Percentiles rank a stretch among this genome's conserved stretches.
phyloP scores from a whole-genome alignment of 2,797 vertebrate species.

The Trematomus bernacchii region DNA sequence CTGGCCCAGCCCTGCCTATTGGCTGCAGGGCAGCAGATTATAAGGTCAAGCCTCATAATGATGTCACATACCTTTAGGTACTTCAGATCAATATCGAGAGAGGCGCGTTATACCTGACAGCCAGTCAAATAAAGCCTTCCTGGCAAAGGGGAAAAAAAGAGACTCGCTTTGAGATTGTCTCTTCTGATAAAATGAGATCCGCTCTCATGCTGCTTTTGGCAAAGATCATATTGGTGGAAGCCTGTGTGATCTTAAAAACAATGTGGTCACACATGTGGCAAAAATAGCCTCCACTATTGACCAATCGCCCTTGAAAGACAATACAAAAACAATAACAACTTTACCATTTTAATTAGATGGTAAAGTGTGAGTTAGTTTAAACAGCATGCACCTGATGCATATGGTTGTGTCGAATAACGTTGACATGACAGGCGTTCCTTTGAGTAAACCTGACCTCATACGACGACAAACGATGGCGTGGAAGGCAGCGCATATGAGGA shows the following conservation, averaged over 20 bases:
- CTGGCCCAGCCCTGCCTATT: slow-evolving; percentile 58
- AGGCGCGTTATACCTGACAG: slow-evolving; percentile 78
- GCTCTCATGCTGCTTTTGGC: slow-evolving; percentile 73
- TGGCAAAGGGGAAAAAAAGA: slow-evolving; percentile 45
- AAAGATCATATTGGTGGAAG: slow-evolving; percentile 68
- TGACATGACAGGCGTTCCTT: slow-evolving; percentile 62
- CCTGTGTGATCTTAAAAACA: slow-evolving; percentile 48
- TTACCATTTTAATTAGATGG: neutral
- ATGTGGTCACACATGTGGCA: slow-evolving; percentile 14
- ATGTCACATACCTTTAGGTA: slow-evolving; percentile 88
- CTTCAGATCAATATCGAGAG: slow-evolving; percentile 84
- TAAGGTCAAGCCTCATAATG: slow-evolving; percentile 87
- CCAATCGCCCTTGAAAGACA: slow-evolving; percentile 15
- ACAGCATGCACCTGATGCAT: slow-evolving; percentile 3
- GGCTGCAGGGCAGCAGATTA: slow-evolving; percentile 86
- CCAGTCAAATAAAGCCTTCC: slow-evolving; percentile 81
- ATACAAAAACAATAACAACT: neutral
- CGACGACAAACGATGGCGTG: slow-evolving; percentile 52
- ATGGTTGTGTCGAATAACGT: slow-evolving; percentile 40
- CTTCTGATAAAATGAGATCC: slow-evolving; percentile 83
- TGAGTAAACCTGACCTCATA: slow-evolving; percentile 62
- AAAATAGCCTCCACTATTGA: slow-evolving; percentile 16
- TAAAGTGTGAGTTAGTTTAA: slow-evolving; percentile 1
- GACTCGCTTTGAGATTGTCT: slow-evolving; percentile 74
- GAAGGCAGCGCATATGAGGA: slow-evolving; percentile 26